Percentiles rank a stretch among this genome's conserved stretches.
These are phyloP conservation scores for Tenebrio molitor DNA, from an alignment of 1,140 invertebrate genomes.

Conservation along the genomic window DNA sequence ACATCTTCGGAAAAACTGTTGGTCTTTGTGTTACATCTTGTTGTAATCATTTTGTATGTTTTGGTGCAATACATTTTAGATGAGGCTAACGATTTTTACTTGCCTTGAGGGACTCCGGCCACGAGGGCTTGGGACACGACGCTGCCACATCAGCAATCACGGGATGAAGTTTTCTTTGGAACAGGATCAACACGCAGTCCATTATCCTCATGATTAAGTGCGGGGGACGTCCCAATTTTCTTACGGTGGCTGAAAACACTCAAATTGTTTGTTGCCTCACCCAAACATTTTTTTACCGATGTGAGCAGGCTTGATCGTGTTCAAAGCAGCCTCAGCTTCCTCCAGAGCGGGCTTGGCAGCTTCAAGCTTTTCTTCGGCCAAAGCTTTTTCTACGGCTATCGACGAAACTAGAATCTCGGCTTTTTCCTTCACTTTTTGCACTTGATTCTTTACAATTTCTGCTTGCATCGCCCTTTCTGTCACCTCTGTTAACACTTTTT, in stretches of 20 bases:
- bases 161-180: slow-evolving; percentile 88
- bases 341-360: slow-evolving; percentile 92
- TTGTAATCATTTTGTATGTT: background rate
- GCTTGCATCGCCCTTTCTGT: slow-evolving; percentile 93
- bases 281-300: slow-evolving; percentile 72
- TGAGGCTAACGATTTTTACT: no score
- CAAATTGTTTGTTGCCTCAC: background rate
- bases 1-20: background rate
- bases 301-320: slow-evolving; percentile 97
- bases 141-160: slow-evolving; percentile 85
- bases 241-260: slow-evolving; percentile 81
- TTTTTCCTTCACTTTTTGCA: slow-evolving; percentile 95
- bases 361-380: slow-evolving; percentile 92
- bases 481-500: slow-evolving; percentile 86
- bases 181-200: slow-evolving; percentile 95
- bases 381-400: slow-evolving; percentile 91
- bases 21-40: no score
- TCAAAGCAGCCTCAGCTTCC: slow-evolving; percentile 95
- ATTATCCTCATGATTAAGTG: slow-evolving; percentile 98
- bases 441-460: slow-evolving; percentile 95
- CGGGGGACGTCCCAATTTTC: slow-evolving; percentile 94
- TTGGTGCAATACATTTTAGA: no score
- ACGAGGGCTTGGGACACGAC: slow-evolving; percentile 92
- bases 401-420: slow-evolving; percentile 91
- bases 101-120: slow-evolving; percentile 95